These are phyloP conservation scores for Phrynocephalus forsythii DNA, from an alignment of 2,797 vertebrate species.

Conservation along the genomic window DNA sequence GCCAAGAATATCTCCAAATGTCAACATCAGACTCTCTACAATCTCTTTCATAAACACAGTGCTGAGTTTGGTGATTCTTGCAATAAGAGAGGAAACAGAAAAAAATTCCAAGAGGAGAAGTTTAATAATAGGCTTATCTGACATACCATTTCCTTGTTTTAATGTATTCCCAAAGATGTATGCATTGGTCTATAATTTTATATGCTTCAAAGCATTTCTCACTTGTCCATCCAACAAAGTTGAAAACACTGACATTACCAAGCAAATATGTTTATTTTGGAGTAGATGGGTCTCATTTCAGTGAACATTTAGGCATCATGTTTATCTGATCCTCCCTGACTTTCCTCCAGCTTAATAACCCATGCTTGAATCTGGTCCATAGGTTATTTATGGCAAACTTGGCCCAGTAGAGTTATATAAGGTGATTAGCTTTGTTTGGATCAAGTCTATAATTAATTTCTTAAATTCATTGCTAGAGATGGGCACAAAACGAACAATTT, in stretches of 20 bases:
- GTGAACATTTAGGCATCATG: neutral
- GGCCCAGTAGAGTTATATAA: neutral
- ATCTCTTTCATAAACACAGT: conserved; percentile 20
- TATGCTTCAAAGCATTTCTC: neutral
- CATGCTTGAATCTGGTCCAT: neutral
- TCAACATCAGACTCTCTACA: neutral
- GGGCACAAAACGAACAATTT: too few relatives aligned
- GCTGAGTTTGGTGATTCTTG: neutral
- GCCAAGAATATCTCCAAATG: neutral
- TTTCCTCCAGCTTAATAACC: neutral
- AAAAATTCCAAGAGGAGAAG: neutral
- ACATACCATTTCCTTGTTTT: neutral
- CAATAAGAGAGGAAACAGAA: neutral
- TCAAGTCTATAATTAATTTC: neutral
- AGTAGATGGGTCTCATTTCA: neutral
- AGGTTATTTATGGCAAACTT: neutral
- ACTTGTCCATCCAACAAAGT: neutral
- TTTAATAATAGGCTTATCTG: neutral
- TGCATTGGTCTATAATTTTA: neutral
- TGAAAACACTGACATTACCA: neutral
- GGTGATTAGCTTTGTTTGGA: neutral
- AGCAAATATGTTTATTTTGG: neutral
- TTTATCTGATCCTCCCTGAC: neutral
- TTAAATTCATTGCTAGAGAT: neutral
- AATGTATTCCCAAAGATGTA: neutral